Percentiles rank a stretch among this genome's conserved stretches.
Evolutionary conservation across 2,888 invertebrate species (phyloP).

Genomic region (Gerris lacustris): DNA sequence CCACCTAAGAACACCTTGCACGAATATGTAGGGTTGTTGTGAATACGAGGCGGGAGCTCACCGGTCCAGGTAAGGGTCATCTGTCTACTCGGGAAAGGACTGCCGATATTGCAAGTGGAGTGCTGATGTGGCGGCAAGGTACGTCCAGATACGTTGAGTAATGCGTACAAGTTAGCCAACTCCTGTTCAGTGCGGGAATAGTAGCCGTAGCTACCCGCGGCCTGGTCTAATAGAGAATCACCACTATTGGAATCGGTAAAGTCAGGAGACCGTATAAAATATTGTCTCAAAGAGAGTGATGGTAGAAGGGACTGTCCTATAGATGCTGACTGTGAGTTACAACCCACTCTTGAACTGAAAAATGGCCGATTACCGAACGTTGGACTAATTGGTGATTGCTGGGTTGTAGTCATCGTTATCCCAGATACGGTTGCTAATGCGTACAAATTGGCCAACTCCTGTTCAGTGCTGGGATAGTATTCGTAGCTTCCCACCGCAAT

Average conservation of each 20-base stretch:
- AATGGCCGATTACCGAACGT: slow-evolving; percentile 4
- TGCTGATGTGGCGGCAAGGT: slow-evolving; percentile 21
- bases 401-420: background rate
- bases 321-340: background rate
- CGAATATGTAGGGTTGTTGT: slow-evolving; percentile 68
- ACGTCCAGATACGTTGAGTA: slow-evolving; percentile 31
- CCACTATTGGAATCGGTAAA: background rate
- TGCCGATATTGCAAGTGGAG: background rate
- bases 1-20: slow-evolving; percentile 92
- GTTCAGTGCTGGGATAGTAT: too few species aligned
- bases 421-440: background rate
- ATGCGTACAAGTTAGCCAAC: slow-evolving; percentile 37
- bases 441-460: background rate
- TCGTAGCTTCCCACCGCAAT: slow-evolving; percentile 23
- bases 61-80: slow-evolving; percentile 82
- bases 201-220: slow-evolving; percentile 1
- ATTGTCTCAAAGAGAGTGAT: too few species aligned
- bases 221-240: background rate
- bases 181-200: slow-evolving; percentile 38
- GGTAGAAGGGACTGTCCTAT: background rate
- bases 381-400: background rate
- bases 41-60: slow-evolving; percentile 58
- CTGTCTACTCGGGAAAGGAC: slow-evolving; percentile 37
- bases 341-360: background rate
- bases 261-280: background rate